Percentiles rank a stretch among this genome's conserved stretches.
These are phyloP conservation scores for Atta cephalotes DNA, from an alignment of 1,140 invertebrate genomes.

Conservation along the genomic window DNA sequence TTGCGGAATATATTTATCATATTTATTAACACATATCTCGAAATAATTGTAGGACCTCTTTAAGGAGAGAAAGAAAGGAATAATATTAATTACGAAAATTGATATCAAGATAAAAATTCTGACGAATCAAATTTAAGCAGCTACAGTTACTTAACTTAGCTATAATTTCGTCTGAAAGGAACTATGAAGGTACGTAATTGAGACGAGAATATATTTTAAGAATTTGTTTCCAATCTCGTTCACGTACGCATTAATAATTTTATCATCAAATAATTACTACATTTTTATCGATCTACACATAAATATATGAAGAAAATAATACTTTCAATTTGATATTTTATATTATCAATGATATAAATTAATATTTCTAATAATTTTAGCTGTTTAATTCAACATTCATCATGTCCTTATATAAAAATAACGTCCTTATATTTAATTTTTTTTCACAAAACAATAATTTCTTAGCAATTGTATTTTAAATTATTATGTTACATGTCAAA, in stretches of 20 bases:
- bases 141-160: background rate
- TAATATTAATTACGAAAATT: conserved; percentile 26
- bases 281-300: background rate
- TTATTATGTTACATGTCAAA: background rate
- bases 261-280: background rate
- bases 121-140: conserved; percentile 9
- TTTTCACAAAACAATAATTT: background rate
- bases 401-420: background rate
- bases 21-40: background rate
- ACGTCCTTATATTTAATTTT: conserved; percentile 12
- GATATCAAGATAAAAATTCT: conserved; percentile 20
- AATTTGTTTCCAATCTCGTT: background rate
- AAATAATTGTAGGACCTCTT: background rate
- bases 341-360: background rate
- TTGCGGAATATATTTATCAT: background rate
- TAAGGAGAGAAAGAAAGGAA: background rate
- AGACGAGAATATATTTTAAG: background rate
- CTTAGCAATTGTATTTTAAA: background rate
- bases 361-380: background rate
- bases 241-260: conserved; percentile 12
- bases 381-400: background rate
- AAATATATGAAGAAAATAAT: conserved; percentile 18
- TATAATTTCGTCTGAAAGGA: background rate
- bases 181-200: background rate
- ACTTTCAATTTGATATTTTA: background rate